Evolutionary conservation across 1,140 invertebrate genomes (phyloP), one percentile per base, ranked within the genome.

Genomic region (Ridgeia piscesae): DNA sequence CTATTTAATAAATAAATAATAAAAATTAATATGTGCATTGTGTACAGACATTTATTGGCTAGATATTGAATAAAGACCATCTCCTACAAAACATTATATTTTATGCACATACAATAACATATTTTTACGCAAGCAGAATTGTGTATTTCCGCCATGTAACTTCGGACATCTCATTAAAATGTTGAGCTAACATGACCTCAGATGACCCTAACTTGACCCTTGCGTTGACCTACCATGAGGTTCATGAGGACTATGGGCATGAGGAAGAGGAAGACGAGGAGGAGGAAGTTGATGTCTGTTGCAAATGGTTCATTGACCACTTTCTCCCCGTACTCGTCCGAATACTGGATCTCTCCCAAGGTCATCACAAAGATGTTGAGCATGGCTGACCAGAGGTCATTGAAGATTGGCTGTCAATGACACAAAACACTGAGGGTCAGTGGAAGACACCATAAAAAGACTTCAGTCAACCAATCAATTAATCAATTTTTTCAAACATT

Each of bases 161-260:
- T 77, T 31, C 27, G 6, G 8, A 77, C 17, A 77, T 77, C 1
- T 77, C 11, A 77, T 17, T 77, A 77, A 77, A 77, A 77, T 77
- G 58, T 77, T 77, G 58, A 17, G 8, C 58, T 31, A 77, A 77
- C 58, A 1, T 77, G 58, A 77, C 58, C 58, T 42, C 42, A 42
- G 14, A 31, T 77, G 58, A 0, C 58, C 58, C 6, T 77, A 21
- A 77, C 58, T 50, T 50, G 48, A 50, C 48, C 48, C 48, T 42
- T 4, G 21, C 33, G n/a, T 14, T 88, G 50, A 93, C 93, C 92
- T 92, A 95, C 94, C 94, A 95, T 93, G 42, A 95, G 93, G 89
- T 95, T 95, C 94, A 95, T 95, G 1, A 95, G 92, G 6, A 94
- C 93, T 35, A 95, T 94, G 14, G 94, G 94, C 94, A 95, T 94